These are phyloP conservation scores for Hoplodrina blanda DNA, from an alignment of 2,888 invertebrate species.

Conservation along the genomic window DNA sequence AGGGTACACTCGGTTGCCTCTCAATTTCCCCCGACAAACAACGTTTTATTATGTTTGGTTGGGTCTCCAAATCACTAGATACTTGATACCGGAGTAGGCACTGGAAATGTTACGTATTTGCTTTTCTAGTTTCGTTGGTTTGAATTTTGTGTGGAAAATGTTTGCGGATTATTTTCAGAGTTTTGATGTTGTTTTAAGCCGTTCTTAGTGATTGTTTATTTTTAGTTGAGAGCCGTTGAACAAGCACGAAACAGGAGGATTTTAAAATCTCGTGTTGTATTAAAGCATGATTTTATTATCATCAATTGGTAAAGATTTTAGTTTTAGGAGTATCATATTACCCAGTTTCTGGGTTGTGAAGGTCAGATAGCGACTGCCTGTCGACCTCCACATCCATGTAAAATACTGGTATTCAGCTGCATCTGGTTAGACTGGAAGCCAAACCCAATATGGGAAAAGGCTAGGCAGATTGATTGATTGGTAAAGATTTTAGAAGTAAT, in stretches of 20 bases:
- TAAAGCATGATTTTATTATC: no score
- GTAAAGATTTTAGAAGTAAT: no score
- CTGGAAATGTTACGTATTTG: slow-evolving; percentile 35
- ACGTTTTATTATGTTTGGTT: slow-evolving; percentile 58
- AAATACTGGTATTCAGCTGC: no score
- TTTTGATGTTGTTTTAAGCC: slow-evolving; percentile 13
- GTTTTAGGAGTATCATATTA: no score
- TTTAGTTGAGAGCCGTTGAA: neutral
- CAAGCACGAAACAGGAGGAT: neutral
- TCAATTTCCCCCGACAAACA: slow-evolving; percentile 61
- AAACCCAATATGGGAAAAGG: no score
- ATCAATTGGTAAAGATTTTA: no score
- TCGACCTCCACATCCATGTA: no score
- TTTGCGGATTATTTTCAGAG: slow-evolving; percentile 23
- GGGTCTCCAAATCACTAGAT: slow-evolving; percentile 41
- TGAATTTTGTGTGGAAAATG: slow-evolving; percentile 20
- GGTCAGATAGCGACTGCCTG: no score
- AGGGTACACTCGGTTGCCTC: slow-evolving; percentile 57
- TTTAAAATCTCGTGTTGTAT: no score
- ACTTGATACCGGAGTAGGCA: slow-evolving; percentile 20
- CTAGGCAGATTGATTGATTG: no score
- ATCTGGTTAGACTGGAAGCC: no score
- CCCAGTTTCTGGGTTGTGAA: no score
- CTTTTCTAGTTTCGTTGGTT: slow-evolving; percentile 23
- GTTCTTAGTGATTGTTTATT: slow-evolving; percentile 1